Base-by-base conservation (phyloP, 2,888 invertebrate genomes). In the Lymantria monacha region DNA sequence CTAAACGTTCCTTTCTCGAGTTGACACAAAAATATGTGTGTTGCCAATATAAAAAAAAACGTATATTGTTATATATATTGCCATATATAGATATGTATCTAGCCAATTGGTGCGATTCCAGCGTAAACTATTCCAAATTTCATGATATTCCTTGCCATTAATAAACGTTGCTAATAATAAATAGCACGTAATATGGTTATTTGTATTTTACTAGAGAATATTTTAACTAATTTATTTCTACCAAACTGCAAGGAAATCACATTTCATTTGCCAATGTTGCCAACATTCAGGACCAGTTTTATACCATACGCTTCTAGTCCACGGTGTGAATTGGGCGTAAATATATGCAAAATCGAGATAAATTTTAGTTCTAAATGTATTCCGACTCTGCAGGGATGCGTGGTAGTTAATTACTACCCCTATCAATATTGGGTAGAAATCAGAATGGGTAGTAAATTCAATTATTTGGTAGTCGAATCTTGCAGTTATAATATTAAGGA, bases 251-350 rank as follows among this genome's bases (percentile, higher is more conserved):
- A 49, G 30, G 43, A 22, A 14, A 13, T 10, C 52, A 51, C 46
- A 49, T 38, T 49, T 33, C 8, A 30, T 11, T 56, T 48, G 44
- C 48, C 10, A 38, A n/a, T 53, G 59, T 53, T 65, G 68, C 61
- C 53, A 65, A 48, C 46, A 57, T 45, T 49, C 33, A 52, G 57
- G 48, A 57, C 57, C 55, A 68, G 61, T 67, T 61, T 52, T 44
- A 22, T 42, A 40, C 47, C 42, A 56, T 59, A 50, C 43, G 41
- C 42, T 55, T 51, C 55, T 59, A 46, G 62, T 58, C 69, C 66
- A 68, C 65, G 69, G 69, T 70, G 70, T 71, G 66, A 62, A 63
- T 68, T 72, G 60, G 57, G 62, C 66, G n/a, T n/a, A 72, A 61
- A 59, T 57, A 55, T 53, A 57, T 41, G 53, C 51, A 37, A 53